These are phyloP conservation scores for Phaonia tiefii DNA, from an alignment of 2,888 invertebrate genomes.

Conservation along the genomic window DNA sequence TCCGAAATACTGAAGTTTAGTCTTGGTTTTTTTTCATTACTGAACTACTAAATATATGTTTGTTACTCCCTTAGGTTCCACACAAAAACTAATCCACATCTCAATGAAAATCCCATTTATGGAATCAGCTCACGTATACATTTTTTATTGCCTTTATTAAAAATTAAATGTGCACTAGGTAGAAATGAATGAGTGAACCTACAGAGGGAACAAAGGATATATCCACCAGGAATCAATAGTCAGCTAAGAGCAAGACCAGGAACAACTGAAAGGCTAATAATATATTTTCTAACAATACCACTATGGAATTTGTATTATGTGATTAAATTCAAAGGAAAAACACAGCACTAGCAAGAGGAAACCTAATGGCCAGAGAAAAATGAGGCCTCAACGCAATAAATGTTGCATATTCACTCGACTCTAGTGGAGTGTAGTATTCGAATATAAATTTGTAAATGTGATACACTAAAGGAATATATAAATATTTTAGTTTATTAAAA, in stretches of 20 bases:
- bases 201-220: background rate
- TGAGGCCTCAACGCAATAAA: background rate
- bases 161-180: constrained; percentile 57
- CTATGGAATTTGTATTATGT: constrained; percentile 49
- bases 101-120: background rate
- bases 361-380: background rate
- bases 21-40: too few relatives aligned
- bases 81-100: too few relatives aligned
- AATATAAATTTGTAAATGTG: constrained; percentile 33
- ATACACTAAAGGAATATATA: constrained; percentile 33
- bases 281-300: constrained; percentile 49
- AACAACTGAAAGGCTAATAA: constrained; percentile 36
- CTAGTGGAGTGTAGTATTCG: background rate
- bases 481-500: background rate
- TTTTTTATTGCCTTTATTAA: constrained; percentile 61
- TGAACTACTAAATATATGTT: too few relatives aligned
- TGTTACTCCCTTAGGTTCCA: too few relatives aligned
- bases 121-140: constrained; percentile 51
- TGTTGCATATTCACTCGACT: background rate
- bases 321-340: constrained; percentile 52
- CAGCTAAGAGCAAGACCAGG: background rate
- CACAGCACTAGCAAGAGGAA: background rate
- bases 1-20: too few relatives aligned
- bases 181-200: constrained; percentile 1
- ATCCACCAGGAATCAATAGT: constrained; percentile 42